phyloP scores from a whole-genome alignment of 2,888 invertebrate species.

The Bellardia bayeri region DNA sequence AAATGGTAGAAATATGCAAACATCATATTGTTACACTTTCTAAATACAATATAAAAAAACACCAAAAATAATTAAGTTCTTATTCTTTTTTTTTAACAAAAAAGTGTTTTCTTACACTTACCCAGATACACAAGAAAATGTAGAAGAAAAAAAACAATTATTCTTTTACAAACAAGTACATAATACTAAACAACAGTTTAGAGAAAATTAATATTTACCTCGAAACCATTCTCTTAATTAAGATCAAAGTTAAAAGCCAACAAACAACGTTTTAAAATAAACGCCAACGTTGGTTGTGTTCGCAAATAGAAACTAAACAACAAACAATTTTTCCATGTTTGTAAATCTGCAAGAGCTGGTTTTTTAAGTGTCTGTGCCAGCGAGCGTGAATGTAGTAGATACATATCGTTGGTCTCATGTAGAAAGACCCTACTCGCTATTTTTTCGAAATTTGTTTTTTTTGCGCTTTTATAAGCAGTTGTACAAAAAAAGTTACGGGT shows the following conservation, averaged over 20 bases:
- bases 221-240: conserved; percentile 55
- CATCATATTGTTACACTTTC: conserved; percentile 55
- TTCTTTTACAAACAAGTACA: conserved; percentile 30
- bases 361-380: conserved; percentile 4
- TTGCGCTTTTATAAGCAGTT: too few species aligned
- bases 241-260: conserved; percentile 51
- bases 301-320: not conserved
- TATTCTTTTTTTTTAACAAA: conserved; percentile 3
- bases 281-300: conserved; percentile 49
- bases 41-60: conserved; percentile 34
- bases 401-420: too few species aligned
- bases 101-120: conserved; percentile 24
- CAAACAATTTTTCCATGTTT: conserved; percentile 40
- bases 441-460: too few species aligned
- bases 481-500: too few species aligned
- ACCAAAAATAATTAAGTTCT: conserved; percentile 36
- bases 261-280: conserved; percentile 39
- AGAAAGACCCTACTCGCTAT: too few species aligned
- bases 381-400: not conserved
- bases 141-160: conserved; percentile 24
- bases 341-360: conserved; percentile 35
- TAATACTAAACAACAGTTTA: conserved; percentile 39
- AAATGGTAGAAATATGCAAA: conserved; percentile 22
- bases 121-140: conserved; percentile 11
- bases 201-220: conserved; percentile 51